These are phyloP conservation scores for Apostichopus leukothele DNA, from an alignment of 53 echinoderm and acorn worm genomes.

Conservation along the genomic window DNA sequence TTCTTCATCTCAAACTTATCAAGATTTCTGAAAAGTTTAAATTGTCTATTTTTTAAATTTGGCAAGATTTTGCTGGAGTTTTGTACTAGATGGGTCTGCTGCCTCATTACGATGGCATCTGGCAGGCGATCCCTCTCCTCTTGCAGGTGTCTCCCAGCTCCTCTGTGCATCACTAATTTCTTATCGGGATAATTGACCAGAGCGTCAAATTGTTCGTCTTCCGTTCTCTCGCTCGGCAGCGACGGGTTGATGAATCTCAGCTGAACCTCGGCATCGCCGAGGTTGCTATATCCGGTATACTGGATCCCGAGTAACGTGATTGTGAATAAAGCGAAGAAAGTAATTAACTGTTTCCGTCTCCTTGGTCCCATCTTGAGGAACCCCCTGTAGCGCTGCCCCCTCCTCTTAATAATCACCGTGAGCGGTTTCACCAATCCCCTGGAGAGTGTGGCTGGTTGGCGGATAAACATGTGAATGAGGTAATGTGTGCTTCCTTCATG, in stretches of 20 bases:
- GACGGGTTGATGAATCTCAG: slow-evolving; percentile 50
- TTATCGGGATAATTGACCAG: neutral
- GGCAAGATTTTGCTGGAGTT: neutral
- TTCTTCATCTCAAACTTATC: neutral
- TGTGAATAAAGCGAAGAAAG: slow-evolving; percentile 15
- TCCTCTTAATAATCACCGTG: neutral
- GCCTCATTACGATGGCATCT: neutral
- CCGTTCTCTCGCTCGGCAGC: slow-evolving; percentile 48
- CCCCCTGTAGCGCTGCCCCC: neutral
- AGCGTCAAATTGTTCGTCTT: neutral
- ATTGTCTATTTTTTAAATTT: neutral
- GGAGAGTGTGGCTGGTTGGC: neutral
- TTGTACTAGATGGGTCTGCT: neutral
- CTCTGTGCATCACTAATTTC: neutral
- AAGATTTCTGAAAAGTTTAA: neutral
- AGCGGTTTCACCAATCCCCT: slow-evolving; percentile 5
- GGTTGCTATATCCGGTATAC: slow-evolving; percentile 42
- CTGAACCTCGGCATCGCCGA: slow-evolving; percentile 30
- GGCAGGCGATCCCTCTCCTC: slow-evolving; percentile 21
- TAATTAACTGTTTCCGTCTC: slow-evolving; percentile 47
- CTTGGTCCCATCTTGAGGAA: slow-evolving; percentile 55
- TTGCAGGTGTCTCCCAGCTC: slow-evolving; percentile 25
- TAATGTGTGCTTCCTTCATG: neutral
- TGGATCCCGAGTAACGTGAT: slow-evolving; percentile 57
- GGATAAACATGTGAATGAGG: neutral